These are phyloP conservation scores for Tiliacea citrago DNA, from an alignment of 2,888 invertebrate genomes.

Conservation along the genomic window DNA sequence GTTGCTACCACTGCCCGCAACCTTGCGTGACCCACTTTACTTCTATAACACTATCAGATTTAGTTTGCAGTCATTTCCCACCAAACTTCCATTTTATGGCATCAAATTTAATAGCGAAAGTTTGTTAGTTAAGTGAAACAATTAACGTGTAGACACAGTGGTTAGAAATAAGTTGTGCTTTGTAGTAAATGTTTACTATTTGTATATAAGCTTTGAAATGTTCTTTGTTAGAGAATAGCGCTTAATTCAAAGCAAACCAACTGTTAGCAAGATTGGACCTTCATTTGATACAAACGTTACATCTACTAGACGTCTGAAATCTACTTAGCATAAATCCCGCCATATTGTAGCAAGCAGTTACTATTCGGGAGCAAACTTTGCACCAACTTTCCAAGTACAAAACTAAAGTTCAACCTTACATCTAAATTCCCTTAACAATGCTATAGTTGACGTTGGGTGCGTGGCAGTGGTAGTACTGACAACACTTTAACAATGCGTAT, in stretches of 20 bases:
- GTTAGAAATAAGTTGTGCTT: slow-evolving; percentile 51
- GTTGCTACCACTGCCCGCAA: slow-evolving; percentile 62
- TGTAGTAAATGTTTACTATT: slow-evolving; percentile 48
- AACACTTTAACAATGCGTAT: slow-evolving; percentile 70
- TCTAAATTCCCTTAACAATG: slow-evolving; percentile 67
- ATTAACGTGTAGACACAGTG: slow-evolving; percentile 73
- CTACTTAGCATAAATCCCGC: slow-evolving; percentile 41
- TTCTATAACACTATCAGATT: slow-evolving; percentile 76
- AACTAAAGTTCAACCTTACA: slow-evolving; percentile 49
- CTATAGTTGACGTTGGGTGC: slow-evolving; percentile 62
- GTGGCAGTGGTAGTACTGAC: slow-evolving; percentile 54
- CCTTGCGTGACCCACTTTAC: slow-evolving; percentile 80
- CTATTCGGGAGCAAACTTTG: slow-evolving; percentile 37
- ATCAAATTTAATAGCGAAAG: slow-evolving; percentile 72
- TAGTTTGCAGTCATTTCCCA: slow-evolving; percentile 75
- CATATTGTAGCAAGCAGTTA: slow-evolving; percentile 26
- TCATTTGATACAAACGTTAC: slow-evolving; percentile 32
- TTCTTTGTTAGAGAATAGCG: slow-evolving; percentile 50
- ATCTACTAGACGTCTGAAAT: slow-evolving; percentile 35
- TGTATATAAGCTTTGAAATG: slow-evolving; percentile 42
- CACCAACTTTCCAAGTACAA: slow-evolving; percentile 36
- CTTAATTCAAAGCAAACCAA: slow-evolving; percentile 31
- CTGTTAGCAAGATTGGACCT: slow-evolving; percentile 32
- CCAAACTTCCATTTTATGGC: slow-evolving; percentile 73
- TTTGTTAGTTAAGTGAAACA: slow-evolving; percentile 81